phyloP scores from a whole-genome alignment of 2,888 invertebrate species.

The Cephus rjabovi region DNA sequence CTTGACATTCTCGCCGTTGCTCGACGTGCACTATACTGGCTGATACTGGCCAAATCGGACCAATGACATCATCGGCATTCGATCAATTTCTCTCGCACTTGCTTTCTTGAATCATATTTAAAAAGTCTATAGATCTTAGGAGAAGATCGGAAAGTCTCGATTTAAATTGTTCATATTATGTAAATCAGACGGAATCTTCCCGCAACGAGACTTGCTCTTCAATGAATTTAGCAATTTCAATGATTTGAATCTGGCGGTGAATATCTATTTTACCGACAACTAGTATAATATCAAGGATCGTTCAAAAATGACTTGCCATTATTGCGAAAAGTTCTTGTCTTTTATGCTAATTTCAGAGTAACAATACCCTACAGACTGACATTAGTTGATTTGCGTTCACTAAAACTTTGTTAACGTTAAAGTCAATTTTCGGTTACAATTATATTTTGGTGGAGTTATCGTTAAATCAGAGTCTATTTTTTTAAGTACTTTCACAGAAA shows the following conservation, averaged over 20 bases:
- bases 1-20: constrained; percentile 37
- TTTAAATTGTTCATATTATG: background rate
- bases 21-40: constrained; percentile 10
- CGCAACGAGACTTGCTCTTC: background rate
- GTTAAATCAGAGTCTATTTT: no score
- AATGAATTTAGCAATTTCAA: background rate
- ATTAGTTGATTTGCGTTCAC: no score
- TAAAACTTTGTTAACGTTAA: no score
- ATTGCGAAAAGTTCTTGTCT: background rate
- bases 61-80: constrained; percentile 45
- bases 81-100: background rate
- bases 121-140: background rate
- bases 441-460: no score
- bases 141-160: no score
- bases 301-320: background rate
- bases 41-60: constrained; percentile 26
- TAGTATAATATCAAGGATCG: background rate
- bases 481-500: no score
- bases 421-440: no score
- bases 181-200: background rate
- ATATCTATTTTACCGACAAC: background rate
- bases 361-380: background rate
- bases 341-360: background rate
- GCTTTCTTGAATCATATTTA: background rate
- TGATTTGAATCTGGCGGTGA: background rate